Percentiles rank a stretch among this genome's conserved stretches.
Evolutionary conservation across 2,797 vertebrate genomes (phyloP).

Genomic region (Eidolon dupreanum): DNA sequence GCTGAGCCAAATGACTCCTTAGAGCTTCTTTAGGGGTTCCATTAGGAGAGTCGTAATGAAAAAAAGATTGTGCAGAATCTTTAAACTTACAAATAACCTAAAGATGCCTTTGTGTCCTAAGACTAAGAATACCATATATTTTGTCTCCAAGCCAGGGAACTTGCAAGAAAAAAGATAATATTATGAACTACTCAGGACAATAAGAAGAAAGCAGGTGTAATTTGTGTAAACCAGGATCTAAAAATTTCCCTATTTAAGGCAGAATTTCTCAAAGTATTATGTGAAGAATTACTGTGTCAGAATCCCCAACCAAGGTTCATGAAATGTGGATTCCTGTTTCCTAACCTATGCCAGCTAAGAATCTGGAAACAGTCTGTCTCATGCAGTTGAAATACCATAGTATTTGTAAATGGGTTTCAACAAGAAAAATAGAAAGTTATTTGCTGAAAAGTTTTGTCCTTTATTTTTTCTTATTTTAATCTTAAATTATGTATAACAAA

Average conservation of each 20-base stretch:
- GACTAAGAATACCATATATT: neutral
- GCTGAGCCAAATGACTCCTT: neutral
- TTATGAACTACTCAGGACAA: neutral
- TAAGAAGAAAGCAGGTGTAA: neutral
- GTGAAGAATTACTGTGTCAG: neutral
- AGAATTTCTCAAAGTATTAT: neutral
- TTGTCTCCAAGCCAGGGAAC: neutral
- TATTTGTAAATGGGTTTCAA: conserved; percentile 14
- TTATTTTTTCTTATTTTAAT: neutral
- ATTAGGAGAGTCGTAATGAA: neutral
- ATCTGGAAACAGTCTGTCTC: neutral
- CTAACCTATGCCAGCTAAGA: neutral
- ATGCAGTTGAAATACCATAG: neutral
- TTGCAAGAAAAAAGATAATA: neutral
- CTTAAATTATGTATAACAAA: neutral
- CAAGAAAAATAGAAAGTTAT: neutral
- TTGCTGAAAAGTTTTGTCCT: neutral
- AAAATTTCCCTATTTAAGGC: neutral
- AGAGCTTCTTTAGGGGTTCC: neutral
- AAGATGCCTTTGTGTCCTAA: neutral
- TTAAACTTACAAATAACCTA: neutral
- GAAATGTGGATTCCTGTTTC: neutral
- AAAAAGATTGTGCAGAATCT: neutral
- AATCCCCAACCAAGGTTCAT: neutral
- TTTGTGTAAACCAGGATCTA: neutral